Conservation (phyloP, 2,797 vertebrate genomes). For the Tachyglossus aculeatus region DNA sequence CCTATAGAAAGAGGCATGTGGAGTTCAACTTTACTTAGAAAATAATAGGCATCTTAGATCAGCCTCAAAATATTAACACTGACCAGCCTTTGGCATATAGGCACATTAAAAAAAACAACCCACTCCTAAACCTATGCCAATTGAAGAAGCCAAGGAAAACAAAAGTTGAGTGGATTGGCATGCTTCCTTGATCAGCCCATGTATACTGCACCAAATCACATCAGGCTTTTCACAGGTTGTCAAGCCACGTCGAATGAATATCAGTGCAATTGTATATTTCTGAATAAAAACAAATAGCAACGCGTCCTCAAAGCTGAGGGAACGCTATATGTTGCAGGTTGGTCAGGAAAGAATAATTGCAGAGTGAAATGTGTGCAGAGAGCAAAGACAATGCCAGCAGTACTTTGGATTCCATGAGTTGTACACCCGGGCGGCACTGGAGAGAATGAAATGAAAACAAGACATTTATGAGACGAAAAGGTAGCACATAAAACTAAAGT, state of each 20-base stretch:
- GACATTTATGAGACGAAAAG: slow-evolving; percentile 68
- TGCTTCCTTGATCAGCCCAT: slow-evolving; percentile 36
- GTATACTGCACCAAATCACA: slow-evolving; percentile 20
- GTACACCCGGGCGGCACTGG: slow-evolving; percentile 52
- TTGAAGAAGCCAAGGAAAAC: slow-evolving; percentile 56
- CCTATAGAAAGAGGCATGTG: slow-evolving; percentile 20
- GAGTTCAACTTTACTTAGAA: slow-evolving; percentile 49
- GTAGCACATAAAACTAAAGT: slow-evolving; percentile 68
- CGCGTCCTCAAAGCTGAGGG: slow-evolving; percentile 29
- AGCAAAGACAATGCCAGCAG: slow-evolving; percentile 26
- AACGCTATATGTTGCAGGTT: slow-evolving; percentile 14
- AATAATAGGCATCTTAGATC: slow-evolving; percentile 49
- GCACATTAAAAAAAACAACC: slow-evolving; percentile 10
- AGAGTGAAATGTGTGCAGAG: slow-evolving; percentile 35
- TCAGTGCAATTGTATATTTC: slow-evolving; percentile 30
- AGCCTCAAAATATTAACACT: slow-evolving; percentile 43
- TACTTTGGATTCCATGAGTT: slow-evolving; percentile 54
- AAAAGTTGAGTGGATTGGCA: slow-evolving; percentile 42
- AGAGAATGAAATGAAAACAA: slow-evolving; percentile 65
- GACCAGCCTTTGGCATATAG: slow-evolving; percentile 45
- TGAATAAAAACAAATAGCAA: slow-evolving; percentile 53
- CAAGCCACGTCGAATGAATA: neutral
- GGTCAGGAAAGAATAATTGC: slow-evolving; percentile 38
- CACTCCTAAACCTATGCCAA: slow-evolving; percentile 28
- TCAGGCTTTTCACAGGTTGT: slow-evolving; percentile 31